phyloP scores from a whole-genome alignment of 2,113 vertebrate species.

The Nansenia antarctica region DNA sequence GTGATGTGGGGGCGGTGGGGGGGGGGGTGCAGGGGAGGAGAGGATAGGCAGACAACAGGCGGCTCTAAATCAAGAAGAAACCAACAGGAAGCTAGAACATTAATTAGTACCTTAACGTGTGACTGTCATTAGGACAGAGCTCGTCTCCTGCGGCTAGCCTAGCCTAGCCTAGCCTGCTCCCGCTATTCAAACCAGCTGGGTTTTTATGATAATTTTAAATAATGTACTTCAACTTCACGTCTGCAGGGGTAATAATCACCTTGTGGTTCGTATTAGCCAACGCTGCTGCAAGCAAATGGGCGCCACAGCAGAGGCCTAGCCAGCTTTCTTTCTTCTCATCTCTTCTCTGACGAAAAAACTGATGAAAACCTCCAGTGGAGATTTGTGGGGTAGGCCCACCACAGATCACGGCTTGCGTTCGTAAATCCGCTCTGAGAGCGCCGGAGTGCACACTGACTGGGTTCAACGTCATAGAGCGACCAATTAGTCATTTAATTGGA shows the following conservation, averaged over 20 bases:
- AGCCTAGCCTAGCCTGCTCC: not conserved
- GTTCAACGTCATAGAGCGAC: too few relatives aligned
- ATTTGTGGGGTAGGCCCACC: too few relatives aligned
- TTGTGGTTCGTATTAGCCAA: conserved; percentile 25
- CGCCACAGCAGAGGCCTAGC: not conserved
- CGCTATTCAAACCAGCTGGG: conserved; percentile 30
- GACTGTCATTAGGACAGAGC: not conserved
- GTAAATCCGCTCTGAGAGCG: too few relatives aligned
- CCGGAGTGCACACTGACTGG: too few relatives aligned
- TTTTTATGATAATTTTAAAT: conserved; percentile 26
- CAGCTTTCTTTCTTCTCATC: too few relatives aligned
- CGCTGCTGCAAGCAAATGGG: conserved; percentile 6
- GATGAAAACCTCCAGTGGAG: not conserved
- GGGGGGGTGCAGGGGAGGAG: too few relatives aligned
- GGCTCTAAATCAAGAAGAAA: conserved; percentile 6
- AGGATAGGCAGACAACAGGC: not conserved
- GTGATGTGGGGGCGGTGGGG: too few relatives aligned
- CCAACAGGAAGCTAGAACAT: not conserved
- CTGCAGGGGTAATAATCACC: conserved; percentile 22
- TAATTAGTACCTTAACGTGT: conserved; percentile 13
- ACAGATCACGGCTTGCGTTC: too few relatives aligned
- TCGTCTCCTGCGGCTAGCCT: not conserved
- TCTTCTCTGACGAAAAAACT: not conserved
- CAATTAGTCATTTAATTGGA: too few relatives aligned
- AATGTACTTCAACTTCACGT: not conserved